Base-by-base conservation (phyloP, 2,888 invertebrate genomes). In the Phaonia tiefii region DNA sequence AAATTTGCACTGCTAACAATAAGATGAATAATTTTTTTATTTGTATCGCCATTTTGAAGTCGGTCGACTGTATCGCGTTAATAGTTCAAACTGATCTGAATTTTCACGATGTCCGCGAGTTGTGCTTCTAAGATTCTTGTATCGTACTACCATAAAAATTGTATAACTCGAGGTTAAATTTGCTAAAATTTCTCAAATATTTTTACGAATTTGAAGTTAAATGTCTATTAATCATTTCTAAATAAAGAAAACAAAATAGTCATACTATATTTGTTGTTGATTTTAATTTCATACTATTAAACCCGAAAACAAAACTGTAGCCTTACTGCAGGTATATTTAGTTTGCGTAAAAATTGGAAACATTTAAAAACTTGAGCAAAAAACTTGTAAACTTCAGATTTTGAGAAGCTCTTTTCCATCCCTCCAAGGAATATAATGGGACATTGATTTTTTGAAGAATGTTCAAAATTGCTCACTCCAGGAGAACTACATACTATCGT, bases 1-100 rank as follows among this genome's bases (percentile, higher is more conserved):
- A 20, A 39, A 65, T 37, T 56, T 72, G 80, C 17, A 73, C 8
- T 42, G 69, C 31, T 8, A 69, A 10, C 8, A 73, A 37, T 3
- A 22, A 39, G 26, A 69, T 10, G 0, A 31, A 39, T 15, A 69
- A 15, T 49, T 66, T 78, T 20, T 1, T 51, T 13, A 2, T n/a
- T 31, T 49, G 17, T 60, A 26, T 13, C 10, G 22, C 54, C 54
- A 54, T 54, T 42, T 42, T 22, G 10, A 4, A 2, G 44, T 51
- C 60, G 17, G 51, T 42, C n/a, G 25, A 31, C 15, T 26, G 11
- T 39, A 42, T 63, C 1, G 20, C 22, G 5, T 63, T 37, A 39
- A 17, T 37, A 1, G 15, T 20, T 60, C 39, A n/a, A 1, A 22
- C 25, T 44, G 2, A 11, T 4, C 0, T n/a, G 1, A 31, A 39